Evolutionary conservation across 2,113 vertebrate species (phyloP).

Genomic region (Oncorhynchus masou): DNA sequence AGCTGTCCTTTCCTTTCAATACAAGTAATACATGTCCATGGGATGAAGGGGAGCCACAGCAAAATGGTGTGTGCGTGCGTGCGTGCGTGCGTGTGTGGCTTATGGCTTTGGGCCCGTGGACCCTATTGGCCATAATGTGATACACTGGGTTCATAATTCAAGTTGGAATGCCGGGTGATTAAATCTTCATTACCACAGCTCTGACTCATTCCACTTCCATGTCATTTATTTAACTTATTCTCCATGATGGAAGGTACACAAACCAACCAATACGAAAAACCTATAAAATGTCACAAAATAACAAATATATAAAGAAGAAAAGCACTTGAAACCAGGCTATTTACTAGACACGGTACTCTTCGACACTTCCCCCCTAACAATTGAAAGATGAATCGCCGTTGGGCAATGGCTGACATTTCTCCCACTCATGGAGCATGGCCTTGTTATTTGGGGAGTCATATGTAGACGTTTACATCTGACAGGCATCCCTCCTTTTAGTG

Average conservation of each 20-base stretch:
- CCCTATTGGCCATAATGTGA: conserved; percentile 52
- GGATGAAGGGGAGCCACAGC: conserved; percentile 12
- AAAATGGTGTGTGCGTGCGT: not conserved
- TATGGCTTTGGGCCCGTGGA: conserved; percentile 24
- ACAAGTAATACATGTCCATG: conserved; percentile 48
- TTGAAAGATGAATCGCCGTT: not conserved
- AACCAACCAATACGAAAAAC: not conserved
- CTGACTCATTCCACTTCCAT: conserved; percentile 22
- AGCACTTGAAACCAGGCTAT: not conserved
- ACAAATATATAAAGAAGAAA: not conserved
- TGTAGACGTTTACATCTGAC: not conserved
- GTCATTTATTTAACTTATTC: conserved; percentile 32
- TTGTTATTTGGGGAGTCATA: not conserved
- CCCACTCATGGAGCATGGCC: not conserved
- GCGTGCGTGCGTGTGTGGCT: not conserved
- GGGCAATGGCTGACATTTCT: not conserved
- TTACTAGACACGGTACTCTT: not conserved
- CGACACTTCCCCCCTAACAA: not conserved
- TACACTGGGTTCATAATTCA: conserved; percentile 56
- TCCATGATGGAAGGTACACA: conserved; percentile 30
- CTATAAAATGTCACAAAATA: not conserved
- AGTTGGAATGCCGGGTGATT: conserved; percentile 51
- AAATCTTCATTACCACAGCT: conserved; percentile 54
- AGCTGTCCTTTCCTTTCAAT: conserved; percentile 56
- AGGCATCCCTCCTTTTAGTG: not conserved